phyloP scores from a whole-genome alignment of 35 echinoderm and acorn worm species.

The Lytechinus pictus region DNA sequence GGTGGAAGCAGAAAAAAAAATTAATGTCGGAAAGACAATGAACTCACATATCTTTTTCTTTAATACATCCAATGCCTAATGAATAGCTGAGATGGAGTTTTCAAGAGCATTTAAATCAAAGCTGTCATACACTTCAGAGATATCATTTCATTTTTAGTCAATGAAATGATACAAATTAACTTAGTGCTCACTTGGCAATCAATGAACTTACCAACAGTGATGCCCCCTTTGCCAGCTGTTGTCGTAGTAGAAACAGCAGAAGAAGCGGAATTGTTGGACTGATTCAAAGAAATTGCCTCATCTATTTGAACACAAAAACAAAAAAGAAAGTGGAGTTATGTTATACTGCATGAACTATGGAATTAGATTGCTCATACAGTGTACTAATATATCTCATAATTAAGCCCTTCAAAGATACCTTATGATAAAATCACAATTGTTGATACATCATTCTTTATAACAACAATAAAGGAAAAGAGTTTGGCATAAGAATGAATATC shows the following conservation, averaged over 20 bases:
- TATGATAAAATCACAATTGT: too few species aligned
- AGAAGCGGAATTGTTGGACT: conserved; percentile 1
- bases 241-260: not conserved
- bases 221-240: not conserved
- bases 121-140: too few species aligned
- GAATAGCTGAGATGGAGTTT: too few species aligned
- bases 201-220: not conserved
- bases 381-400: not conserved
- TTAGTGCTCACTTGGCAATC: not conserved
- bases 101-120: too few species aligned
- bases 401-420: not conserved
- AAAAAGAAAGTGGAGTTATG: not conserved
- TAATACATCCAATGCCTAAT: not conserved
- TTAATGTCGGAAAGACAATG: too few species aligned
- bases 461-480: too few species aligned
- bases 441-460: too few species aligned
- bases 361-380: too few species aligned
- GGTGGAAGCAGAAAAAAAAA: too few species aligned
- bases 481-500: too few species aligned
- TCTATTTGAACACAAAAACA: not conserved
- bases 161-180: too few species aligned
- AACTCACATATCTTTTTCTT: not conserved
- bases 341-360: not conserved
- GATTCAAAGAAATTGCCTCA: not conserved
- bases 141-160: too few species aligned